These are phyloP conservation scores for Syncerus caffer DNA, from an alignment of 2,797 vertebrate genomes.

Conservation along the genomic window DNA sequence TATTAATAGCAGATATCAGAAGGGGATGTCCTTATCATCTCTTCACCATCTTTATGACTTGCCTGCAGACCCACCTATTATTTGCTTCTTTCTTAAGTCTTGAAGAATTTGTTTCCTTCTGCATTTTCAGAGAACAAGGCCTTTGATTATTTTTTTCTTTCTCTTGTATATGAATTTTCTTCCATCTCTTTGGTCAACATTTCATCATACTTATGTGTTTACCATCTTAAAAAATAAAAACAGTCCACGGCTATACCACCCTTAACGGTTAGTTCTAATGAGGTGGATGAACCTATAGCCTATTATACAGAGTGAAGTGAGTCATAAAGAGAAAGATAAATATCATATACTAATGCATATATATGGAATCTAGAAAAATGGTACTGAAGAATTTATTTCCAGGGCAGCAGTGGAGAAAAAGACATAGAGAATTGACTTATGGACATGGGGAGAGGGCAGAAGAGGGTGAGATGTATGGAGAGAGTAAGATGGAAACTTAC, in stretches of 20 bases:
- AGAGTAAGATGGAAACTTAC: neutral
- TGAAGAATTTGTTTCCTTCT: neutral
- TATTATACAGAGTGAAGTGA: neutral
- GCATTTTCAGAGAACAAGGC: neutral
- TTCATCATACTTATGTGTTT: neutral
- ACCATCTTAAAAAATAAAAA: neutral
- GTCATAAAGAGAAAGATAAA: neutral
- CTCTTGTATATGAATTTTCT: neutral
- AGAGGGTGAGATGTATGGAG: neutral
- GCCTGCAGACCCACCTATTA: neutral
- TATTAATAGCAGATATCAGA: neutral
- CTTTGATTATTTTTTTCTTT: neutral
- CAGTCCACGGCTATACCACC: neutral
- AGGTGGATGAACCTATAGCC: neutral
- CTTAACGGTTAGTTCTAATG: neutral
- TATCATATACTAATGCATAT: neutral
- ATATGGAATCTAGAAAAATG: neutral
- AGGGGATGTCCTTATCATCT: neutral
- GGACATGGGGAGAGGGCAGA: neutral
- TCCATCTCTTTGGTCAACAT: neutral
- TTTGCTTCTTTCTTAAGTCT: neutral
- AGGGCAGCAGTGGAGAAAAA: neutral
- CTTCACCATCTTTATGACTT: neutral
- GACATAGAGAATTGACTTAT: neutral
- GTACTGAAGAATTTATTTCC: neutral